Evolutionary conservation across 2,113 vertebrate genomes (phyloP).

Genomic region (Pelodiscus sinensis): DNA sequence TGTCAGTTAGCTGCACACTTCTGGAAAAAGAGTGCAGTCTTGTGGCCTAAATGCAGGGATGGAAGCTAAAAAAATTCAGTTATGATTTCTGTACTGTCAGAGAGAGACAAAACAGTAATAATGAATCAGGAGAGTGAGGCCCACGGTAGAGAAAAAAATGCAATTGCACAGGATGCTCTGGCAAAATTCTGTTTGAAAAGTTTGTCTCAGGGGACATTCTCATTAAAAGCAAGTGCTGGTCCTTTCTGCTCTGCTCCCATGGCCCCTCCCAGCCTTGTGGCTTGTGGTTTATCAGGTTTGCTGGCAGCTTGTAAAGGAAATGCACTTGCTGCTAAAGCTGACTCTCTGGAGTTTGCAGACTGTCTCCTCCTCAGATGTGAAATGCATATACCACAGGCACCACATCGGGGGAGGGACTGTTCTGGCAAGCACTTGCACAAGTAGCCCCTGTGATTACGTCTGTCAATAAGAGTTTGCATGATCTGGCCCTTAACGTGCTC

Average conservation of each 20-base stretch:
- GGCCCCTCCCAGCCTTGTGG: slow-evolving; percentile 30
- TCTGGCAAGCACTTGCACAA: neutral
- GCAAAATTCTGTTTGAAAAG: neutral
- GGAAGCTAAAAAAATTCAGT: neutral
- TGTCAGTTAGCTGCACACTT: accelerated
- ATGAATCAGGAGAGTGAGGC: neutral
- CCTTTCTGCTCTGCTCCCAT: slow-evolving; percentile 23
- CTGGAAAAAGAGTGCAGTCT: neutral
- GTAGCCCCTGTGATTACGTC: neutral
- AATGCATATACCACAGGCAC: accelerated
- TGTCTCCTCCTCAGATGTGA: neutral
- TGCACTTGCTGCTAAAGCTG: slow-evolving; percentile 15
- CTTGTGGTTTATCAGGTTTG: slow-evolving; percentile 66
- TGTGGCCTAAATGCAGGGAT: neutral
- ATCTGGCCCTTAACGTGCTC: neutral
- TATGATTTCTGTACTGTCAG: neutral
- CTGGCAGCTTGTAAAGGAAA: slow-evolving; percentile 44
- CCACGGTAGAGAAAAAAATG: neutral
- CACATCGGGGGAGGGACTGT: accelerated
- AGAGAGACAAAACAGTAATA: neutral
- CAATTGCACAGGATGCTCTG: neutral
- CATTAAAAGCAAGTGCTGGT: slow-evolving; percentile 21
- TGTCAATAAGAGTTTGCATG: accelerated
- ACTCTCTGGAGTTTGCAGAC: neutral
- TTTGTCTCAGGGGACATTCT: neutral